phyloP scores from a whole-genome alignment of 2,797 vertebrate species.

The Molossus molossus region DNA sequence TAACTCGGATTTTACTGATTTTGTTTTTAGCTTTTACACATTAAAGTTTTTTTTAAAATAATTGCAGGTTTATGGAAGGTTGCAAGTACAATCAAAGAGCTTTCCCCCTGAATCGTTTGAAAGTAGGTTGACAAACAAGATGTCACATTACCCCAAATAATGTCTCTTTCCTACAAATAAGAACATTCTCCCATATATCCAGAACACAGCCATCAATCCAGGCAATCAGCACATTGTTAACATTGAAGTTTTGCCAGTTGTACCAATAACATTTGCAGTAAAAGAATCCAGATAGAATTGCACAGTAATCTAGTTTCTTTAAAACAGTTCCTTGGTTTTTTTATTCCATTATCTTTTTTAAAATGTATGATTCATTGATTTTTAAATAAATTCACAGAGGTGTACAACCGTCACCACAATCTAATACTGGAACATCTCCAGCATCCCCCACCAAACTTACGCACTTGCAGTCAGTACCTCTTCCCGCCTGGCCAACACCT shows the following conservation, averaged over 20 bases:
- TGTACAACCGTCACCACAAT: neutral
- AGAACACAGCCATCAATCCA: neutral
- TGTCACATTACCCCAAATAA: neutral
- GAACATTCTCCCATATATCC: neutral
- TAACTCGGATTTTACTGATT: conserved; percentile 28
- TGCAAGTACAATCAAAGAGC: conserved; percentile 2
- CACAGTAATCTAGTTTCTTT: neutral
- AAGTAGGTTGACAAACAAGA: neutral
- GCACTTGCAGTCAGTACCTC: neutral
- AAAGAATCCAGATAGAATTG: neutral
- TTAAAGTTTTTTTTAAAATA: neutral
- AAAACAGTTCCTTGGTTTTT: conserved; percentile 4
- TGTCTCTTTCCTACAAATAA: neutral
- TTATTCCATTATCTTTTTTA: neutral
- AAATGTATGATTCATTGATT: neutral
- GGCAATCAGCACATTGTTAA: neutral
- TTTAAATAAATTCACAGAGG: neutral
- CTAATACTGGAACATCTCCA: neutral
- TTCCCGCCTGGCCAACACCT: neutral
- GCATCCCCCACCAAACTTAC: neutral
- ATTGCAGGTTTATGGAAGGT: conserved; percentile 46
- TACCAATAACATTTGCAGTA: neutral
- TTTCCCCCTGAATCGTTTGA: neutral
- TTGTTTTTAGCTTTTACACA: conserved; percentile 18
- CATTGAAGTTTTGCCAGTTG: neutral